Evolutionary conservation across 1,140 invertebrate genomes (phyloP).

Genomic region (Cotesia vestalis): DNA sequence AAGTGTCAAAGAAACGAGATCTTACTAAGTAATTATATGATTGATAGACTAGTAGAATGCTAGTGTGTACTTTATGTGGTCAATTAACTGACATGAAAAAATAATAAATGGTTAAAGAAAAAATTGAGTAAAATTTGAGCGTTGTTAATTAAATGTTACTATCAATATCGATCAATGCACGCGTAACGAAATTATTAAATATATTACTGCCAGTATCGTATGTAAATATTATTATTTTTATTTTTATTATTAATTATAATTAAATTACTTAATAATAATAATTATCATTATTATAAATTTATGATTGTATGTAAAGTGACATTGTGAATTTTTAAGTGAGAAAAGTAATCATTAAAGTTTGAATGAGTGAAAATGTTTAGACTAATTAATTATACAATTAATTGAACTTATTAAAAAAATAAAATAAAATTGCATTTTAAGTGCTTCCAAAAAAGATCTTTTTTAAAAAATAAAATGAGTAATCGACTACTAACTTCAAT

Average conservation of each 20-base stretch:
- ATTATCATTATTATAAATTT: conserved; percentile 13
- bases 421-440: neutral
- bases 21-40: neutral
- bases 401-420: neutral
- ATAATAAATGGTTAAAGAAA: neutral
- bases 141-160: too few species aligned
- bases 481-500: too few species aligned
- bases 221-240: conserved; percentile 53
- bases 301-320: conserved; percentile 5
- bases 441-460: too few species aligned
- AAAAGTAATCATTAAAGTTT: neutral
- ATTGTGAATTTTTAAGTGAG: conserved; percentile 3
- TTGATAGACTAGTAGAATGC: too few species aligned
- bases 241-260: conserved; percentile 37
- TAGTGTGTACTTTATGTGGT: conserved; percentile 4
- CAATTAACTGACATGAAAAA: neutral
- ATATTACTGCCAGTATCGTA: conserved; percentile 59
- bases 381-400: neutral
- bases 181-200: conserved; percentile 30
- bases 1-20: too few species aligned
- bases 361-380: neutral
- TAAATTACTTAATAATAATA: neutral
- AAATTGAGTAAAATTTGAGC: neutral
- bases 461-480: too few species aligned
- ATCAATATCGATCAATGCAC: too few species aligned